Percentiles rank a stretch among this genome's conserved stretches.
Conservation (phyloP, 1,140 invertebrate genomes). For the Phenacoccus solenopsis region DNA sequence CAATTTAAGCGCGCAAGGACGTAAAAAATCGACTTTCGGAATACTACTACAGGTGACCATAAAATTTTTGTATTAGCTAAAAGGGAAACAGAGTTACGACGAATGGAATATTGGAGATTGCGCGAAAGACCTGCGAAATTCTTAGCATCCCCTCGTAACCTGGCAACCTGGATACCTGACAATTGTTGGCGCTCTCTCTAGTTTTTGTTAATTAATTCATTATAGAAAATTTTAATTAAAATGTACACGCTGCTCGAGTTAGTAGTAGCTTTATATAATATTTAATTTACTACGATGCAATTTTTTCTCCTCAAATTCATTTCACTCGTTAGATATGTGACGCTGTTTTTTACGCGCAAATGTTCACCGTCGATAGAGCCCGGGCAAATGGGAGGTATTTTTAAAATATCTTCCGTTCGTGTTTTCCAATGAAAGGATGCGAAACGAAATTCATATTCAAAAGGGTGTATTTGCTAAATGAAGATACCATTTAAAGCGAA, state of each 20-base stretch:
- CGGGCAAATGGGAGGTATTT: too few relatives aligned
- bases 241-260: neutral
- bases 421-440: too few relatives aligned
- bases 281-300: too few relatives aligned
- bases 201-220: neutral
- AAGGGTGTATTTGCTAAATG: too few relatives aligned
- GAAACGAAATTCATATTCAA: too few relatives aligned
- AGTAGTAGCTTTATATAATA: neutral
- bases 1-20: constrained; percentile 3
- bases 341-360: too few relatives aligned
- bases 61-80: constrained; percentile 6
- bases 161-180: constrained; percentile 9
- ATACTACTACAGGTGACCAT: constrained; percentile 12
- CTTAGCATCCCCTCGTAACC: constrained; percentile 7
- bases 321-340: too few relatives aligned
- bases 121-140: neutral
- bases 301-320: too few relatives aligned
- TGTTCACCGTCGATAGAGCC: too few relatives aligned
- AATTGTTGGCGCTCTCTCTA: neutral
- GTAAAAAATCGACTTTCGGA: constrained; percentile 4
- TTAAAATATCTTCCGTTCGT: too few relatives aligned
- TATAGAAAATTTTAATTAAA: constrained; percentile 4
- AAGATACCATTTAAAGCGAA: too few relatives aligned
- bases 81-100: neutral
- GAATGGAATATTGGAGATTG: constrained; percentile 9